Percentiles rank a stretch among this genome's conserved stretches.
Conservation (phyloP, 2,888 invertebrate genomes). For the Neoaliturus tenellus region DNA sequence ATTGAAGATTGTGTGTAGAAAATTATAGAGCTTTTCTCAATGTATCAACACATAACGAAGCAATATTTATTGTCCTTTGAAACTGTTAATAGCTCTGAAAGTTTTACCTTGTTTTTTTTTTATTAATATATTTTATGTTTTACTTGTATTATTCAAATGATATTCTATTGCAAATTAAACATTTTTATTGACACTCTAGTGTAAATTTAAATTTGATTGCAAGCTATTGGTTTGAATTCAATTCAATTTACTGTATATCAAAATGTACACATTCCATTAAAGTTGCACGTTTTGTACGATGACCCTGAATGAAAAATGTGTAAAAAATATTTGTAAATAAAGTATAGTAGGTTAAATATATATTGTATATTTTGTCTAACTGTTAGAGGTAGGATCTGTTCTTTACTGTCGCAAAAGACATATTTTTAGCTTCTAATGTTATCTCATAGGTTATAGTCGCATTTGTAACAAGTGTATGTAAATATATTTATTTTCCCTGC, state of each 20-base stretch:
- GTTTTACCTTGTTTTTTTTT: background rate
- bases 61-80: constrained; percentile 37
- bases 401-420: constrained; percentile 41
- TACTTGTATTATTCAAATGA: background rate
- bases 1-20: constrained; percentile 21
- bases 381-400: constrained; percentile 44
- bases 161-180: background rate
- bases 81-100: background rate
- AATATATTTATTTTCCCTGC: background rate
- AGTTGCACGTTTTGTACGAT: constrained; percentile 14
- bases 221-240: background rate
- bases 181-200: background rate
- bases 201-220: background rate
- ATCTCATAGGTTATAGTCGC: background rate
- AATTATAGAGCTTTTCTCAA: background rate
- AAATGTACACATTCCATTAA: constrained; percentile 24
- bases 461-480: background rate
- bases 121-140: background rate
- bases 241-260: background rate
- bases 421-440: constrained; percentile 44
- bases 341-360: constrained; percentile 20
- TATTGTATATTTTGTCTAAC: constrained; percentile 52
- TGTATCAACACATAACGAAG: background rate
- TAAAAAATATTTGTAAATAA: constrained; percentile 38
- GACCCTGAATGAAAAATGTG: constrained; percentile 12